These are phyloP conservation scores for Rhinoraja longicauda DNA, from an alignment of 2,797 vertebrate genomes.

Conservation along the genomic window DNA sequence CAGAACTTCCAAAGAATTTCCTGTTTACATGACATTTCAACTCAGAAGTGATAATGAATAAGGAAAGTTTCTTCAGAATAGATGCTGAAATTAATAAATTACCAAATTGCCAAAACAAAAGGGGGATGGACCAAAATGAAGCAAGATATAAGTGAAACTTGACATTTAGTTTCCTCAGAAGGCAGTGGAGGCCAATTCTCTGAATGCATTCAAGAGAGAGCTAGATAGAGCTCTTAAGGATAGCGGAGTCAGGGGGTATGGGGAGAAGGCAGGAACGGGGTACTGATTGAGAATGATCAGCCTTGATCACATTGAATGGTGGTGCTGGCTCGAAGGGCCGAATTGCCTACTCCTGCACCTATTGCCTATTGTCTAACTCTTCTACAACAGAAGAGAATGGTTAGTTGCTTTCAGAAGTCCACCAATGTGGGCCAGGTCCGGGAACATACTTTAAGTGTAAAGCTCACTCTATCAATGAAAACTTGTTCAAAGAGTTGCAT, in stretches of 20 bases:
- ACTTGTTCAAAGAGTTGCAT: background rate
- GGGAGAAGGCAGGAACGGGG: too few species aligned
- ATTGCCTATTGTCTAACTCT: too few species aligned
- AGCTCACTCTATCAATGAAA: background rate
- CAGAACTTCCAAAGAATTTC: background rate
- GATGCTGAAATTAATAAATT: background rate
- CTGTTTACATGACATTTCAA: background rate
- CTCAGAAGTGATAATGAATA: background rate
- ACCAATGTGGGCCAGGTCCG: background rate
- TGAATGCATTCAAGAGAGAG: too few species aligned
- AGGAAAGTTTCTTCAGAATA: background rate
- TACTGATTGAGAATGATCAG: too few species aligned
- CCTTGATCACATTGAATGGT: too few species aligned
- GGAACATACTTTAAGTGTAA: background rate
- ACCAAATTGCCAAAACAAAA: background rate
- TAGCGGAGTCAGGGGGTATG: too few species aligned
- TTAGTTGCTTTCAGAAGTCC: background rate
- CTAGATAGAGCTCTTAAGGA: too few species aligned
- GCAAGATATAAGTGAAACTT: background rate
- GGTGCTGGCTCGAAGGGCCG: too few species aligned
- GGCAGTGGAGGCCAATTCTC: too few species aligned
- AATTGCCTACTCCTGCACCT: too few species aligned
- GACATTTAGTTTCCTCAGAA: background rate
- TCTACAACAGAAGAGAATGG: background rate
- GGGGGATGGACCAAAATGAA: background rate